Base-by-base conservation (phyloP, 2,888 invertebrate genomes). In the Meghimatium bilineatum region DNA sequence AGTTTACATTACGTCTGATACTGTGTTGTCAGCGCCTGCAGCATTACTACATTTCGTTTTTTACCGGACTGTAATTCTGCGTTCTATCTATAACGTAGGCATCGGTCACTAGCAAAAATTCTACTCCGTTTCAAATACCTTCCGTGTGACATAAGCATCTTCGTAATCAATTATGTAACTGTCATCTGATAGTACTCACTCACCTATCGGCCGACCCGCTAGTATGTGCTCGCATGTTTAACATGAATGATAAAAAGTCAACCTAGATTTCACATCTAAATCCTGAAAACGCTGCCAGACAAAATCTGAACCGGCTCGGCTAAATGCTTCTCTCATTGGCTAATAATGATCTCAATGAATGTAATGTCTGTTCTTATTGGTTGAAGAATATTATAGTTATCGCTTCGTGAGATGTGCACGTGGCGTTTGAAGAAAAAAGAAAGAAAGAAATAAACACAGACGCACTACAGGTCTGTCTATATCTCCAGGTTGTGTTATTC, bases 291-390 rank as follows among this genome's bases (percentile, higher is more conserved):
- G 17, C 34, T 78, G 78, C 66, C 78, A 78, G 63, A 78, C 60
- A 29, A 20, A 29, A 20, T 14, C 23, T 63, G 20, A 66, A 63
- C 78, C 78, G 20, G 49, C 29, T n/a, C 66, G 63, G 44, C 66
- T 78, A 63, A 78, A 78, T 78, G 66, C 66, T 44, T 29, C 66
- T 78, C 38, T 78, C 66, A 66, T 78, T 78, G 78, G 78, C 78
- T 49, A 49, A 78, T 78, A 78, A 78, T 66, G 44, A 78, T 78
- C 66, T 67, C 44, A 66, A 66, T 78, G 67, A 44, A 66, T 78
- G 78, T 78, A 66, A 78, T 78, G 78, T 63, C 44, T 78, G 34
- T 29, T 38, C 67, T 49, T 67, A 78, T 78, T 78, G 78, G 78
- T 38, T 77, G 76, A 77, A 60, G 63, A 63, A 74, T 52, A 52